Evolutionary conservation across 2,888 invertebrate species (phyloP).

Genomic region (Oxycera nigricornis): DNA sequence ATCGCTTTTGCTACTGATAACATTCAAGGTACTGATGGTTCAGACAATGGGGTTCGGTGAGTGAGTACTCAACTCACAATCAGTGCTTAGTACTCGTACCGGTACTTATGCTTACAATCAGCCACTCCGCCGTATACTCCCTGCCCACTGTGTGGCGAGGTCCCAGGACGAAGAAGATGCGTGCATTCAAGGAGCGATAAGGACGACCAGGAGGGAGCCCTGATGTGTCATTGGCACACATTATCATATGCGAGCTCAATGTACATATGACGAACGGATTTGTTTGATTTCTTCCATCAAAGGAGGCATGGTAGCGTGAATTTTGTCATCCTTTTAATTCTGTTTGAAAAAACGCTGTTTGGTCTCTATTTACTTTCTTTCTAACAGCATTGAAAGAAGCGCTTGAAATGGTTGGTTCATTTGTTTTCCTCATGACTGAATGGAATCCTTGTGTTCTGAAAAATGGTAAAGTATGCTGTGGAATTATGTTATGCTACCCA

Average conservation of each 20-base stretch:
- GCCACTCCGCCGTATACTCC: not conserved
- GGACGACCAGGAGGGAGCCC: constrained; percentile 6
- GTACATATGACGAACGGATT: constrained; percentile 39
- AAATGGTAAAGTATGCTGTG: no score
- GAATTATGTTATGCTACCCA: no score
- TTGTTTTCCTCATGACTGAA: no score
- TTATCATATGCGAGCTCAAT: not conserved
- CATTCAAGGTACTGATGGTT: constrained; percentile 47
- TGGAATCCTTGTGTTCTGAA: no score
- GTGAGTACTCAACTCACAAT: constrained; percentile 40
- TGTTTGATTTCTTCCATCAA: constrained; percentile 41
- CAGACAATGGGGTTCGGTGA: constrained; percentile 49
- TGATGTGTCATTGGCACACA: constrained; percentile 25
- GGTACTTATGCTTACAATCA: constrained; percentile 33
- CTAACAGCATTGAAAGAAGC: no score
- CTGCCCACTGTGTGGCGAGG: not conserved
- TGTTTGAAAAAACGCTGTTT: no score
- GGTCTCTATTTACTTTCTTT: no score
- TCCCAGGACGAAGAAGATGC: not conserved
- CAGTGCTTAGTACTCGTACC: constrained; percentile 27
- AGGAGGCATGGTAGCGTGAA: constrained; percentile 42
- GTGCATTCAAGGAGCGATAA: not conserved
- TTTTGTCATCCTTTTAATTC: constrained; percentile 32
- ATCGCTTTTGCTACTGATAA: constrained; percentile 44
- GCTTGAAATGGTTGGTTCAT: no score